A percentile compares a stretch with the other conserved stretches of the same genome.
Conservation (phyloP, 23 tunicate genomes). For the Aplidium turbinatum region DNA sequence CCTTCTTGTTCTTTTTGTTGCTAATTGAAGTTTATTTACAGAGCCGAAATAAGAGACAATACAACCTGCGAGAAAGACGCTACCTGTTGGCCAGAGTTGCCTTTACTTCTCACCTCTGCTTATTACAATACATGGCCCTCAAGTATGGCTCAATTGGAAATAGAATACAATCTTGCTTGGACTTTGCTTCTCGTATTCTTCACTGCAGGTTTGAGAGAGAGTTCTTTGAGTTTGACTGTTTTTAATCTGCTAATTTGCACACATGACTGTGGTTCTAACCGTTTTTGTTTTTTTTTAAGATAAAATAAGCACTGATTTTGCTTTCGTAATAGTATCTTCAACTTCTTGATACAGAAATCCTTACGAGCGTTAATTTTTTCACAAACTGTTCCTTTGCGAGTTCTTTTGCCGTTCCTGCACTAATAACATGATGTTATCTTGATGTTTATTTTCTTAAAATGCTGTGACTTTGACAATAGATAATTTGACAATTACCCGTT, state of each 20-base stretch:
- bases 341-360: background rate
- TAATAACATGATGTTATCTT: too few species aligned
- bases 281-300: too few species aligned
- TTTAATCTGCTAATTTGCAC: background rate
- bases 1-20: too few species aligned
- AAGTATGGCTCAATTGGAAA: conserved; percentile 13
- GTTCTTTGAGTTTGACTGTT: background rate
- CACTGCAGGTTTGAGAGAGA: conserved; percentile 37
- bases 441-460: too few species aligned
- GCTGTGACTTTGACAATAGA: too few species aligned
- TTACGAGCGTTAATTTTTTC: background rate
- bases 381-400: too few species aligned
- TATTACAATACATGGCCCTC: conserved; percentile 35
- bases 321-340: background rate
- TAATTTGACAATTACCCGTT: too few species aligned
- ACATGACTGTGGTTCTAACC: background rate
- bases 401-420: too few species aligned
- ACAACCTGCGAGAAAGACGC: conserved; percentile 61
- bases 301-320: background rate
- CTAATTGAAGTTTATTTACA: too few species aligned
- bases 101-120: conserved; percentile 41
- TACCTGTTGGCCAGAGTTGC: conserved; percentile 82
- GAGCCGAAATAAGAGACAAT: conserved; percentile 37
- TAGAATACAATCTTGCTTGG: conserved; percentile 58
- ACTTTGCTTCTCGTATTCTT: conserved; percentile 49